Conservation (phyloP, 2,113 vertebrate genomes). For the Tragelaphus scriptus region DNA sequence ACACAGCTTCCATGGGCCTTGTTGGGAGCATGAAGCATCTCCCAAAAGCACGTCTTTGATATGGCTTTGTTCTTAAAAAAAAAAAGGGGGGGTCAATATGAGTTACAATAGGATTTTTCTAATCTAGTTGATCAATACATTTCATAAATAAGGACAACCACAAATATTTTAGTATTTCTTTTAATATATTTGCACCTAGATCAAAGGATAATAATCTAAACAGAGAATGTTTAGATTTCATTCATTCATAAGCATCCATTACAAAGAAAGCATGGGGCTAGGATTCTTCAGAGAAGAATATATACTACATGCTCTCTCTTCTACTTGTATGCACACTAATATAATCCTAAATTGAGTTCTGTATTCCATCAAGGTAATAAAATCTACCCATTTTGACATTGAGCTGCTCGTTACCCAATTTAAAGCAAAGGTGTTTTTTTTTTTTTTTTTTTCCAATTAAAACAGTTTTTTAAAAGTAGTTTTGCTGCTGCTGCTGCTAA, state of each 20-base stretch:
- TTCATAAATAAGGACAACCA: neutral
- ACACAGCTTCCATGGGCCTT: neutral
- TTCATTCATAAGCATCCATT: neutral
- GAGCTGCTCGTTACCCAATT: neutral
- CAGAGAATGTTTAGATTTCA: neutral
- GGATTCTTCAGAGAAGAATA: neutral
- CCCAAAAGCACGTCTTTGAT: neutral
- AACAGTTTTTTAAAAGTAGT: neutral
- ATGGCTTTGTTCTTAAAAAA: neutral
- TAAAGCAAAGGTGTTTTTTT: neutral
- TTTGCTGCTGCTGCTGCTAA: neutral
- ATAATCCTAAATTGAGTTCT: neutral
- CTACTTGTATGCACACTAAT: neutral
- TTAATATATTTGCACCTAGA: neutral
- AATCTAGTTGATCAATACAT: neutral
- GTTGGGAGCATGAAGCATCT: neutral
- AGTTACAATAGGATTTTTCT: neutral
- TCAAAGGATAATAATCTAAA: neutral
- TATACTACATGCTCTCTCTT: neutral
- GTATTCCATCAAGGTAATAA: constrained; percentile 2
- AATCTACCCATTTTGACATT: neutral
- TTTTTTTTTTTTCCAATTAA: neutral
- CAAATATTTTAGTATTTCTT: constrained; percentile 15
- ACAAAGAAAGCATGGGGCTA: neutral
- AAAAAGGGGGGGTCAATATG: neutral